phyloP scores from a whole-genome alignment of 2,113 vertebrate genomes.

The Tupaia chinensis region DNA sequence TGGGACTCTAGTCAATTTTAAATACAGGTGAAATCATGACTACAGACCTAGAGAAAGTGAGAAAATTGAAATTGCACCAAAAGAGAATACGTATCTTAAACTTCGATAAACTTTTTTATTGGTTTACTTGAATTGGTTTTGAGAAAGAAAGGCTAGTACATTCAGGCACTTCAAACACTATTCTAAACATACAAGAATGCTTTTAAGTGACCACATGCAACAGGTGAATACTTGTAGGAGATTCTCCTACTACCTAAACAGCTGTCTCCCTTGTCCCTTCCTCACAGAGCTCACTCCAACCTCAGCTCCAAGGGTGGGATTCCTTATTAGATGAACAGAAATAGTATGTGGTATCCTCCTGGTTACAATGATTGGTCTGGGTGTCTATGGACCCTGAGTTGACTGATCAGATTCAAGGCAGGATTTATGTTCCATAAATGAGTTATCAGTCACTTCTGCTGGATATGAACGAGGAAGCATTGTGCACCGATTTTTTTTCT shows the following conservation, averaged over 20 bases:
- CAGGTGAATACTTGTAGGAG: background rate
- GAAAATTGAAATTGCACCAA: background rate
- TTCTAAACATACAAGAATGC: conserved; percentile 37
- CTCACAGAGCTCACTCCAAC: background rate
- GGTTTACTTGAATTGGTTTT: conserved; percentile 6
- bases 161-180: conserved; percentile 63
- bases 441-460: background rate
- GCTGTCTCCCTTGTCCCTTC: background rate
- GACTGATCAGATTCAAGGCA: background rate
- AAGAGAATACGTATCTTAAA: background rate
- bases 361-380: background rate
- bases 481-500: background rate
- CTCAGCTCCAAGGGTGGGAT: background rate
- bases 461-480: background rate
- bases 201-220: background rate
- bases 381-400: background rate
- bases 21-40: background rate
- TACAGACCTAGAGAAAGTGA: background rate
- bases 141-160: conserved; percentile 44
- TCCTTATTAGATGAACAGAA: background rate
- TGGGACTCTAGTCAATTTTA: background rate
- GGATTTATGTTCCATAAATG: background rate
- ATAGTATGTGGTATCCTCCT: background rate
- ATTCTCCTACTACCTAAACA: background rate
- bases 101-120: background rate